Conservation (phyloP, 2,797 vertebrate genomes). For the Peromyscus eremicus region DNA sequence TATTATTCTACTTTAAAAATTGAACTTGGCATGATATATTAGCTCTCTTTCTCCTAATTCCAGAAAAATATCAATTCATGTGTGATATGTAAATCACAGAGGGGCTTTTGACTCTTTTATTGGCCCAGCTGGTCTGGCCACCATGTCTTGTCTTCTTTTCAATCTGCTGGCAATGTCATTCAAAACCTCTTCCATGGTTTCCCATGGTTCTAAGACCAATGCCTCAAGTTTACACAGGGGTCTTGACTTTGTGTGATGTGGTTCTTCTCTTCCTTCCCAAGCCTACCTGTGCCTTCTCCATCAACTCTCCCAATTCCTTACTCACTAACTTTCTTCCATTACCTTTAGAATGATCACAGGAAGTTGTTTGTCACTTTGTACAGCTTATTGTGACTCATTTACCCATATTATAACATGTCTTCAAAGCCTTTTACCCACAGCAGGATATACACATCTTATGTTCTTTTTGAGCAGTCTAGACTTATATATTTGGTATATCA, state of each 20-base stretch:
- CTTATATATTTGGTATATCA: neutral
- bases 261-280: neutral
- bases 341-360: neutral
- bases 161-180: neutral
- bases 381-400: neutral
- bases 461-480: neutral
- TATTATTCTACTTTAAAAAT: conserved; percentile 31
- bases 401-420: neutral
- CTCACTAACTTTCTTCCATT: neutral
- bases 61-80: neutral
- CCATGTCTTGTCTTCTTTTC: neutral
- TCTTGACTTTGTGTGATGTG: neutral
- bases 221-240: neutral
- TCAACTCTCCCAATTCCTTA: neutral
- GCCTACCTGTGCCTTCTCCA: accelerated
- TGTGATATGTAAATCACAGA: neutral
- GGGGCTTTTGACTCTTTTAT: neutral
- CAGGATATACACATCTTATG: neutral
- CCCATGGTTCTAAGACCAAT: neutral
- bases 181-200: neutral
- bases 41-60: neutral
- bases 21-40: neutral
- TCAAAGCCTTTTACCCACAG: neutral
- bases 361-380: neutral
- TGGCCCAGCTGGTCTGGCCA: neutral